Base-by-base conservation (phyloP, 2,888 invertebrate species). In the Trichopoda pennipes region DNA sequence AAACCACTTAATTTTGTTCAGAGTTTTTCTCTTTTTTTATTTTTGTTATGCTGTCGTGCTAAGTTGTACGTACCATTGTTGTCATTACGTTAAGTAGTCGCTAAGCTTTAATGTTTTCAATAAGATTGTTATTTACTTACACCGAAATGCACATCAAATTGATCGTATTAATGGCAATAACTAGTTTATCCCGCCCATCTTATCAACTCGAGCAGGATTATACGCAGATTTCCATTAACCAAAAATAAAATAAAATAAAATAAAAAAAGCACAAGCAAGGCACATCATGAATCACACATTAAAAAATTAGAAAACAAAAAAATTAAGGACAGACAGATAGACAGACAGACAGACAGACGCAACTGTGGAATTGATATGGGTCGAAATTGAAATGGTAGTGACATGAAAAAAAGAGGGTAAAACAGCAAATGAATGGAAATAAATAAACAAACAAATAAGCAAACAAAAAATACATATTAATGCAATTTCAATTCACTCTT, bases 131-230 rank as follows among this genome's bases (percentile, higher is more conserved):
- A 87, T 89, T 90, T 89, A 87, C 89, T 89, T 87, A 86, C 89
- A 86, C 86, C 86, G 86, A 90, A 89, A 87, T 90, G 90, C 88
- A 88, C 90, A 90, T 87, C 90, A 91, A 91, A 91, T 91, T 91
- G 90, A 90, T 91, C 90, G 90, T 90, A 91, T 91, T 90, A 91
- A 90, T 90, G 90, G 88, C 89, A 88, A 88, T 90, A 90, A 91
- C 90, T 89, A 90, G 90, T 91, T 91, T 89, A 91, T 90, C 86
- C 90, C 90, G 89, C 91, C 91, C 90, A 89, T 87, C 88, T 89
- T 88, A 89, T 90, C 90, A 90, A 89, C 89, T 90, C 89, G 86
- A 85, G 87, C 85, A 84, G 88, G 89, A 90, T 90, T 90, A 89
- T 88, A 87, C 87, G 87, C 86, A 88, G 89, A 89, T 89, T 89